Conservation (phyloP, 2,797 vertebrate species). For the Pseudochaenichthys georgianus region DNA sequence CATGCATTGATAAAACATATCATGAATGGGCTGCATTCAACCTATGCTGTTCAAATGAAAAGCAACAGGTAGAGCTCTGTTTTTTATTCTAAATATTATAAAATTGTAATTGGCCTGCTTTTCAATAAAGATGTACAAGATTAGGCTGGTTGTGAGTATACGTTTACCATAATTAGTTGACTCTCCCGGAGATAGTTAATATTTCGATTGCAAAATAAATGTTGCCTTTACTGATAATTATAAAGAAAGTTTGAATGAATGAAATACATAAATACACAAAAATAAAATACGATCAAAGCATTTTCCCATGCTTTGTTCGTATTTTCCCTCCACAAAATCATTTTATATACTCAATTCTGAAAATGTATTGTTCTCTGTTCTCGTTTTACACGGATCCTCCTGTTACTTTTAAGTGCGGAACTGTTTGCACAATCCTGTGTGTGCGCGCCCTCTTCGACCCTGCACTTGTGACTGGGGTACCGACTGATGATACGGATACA, state of each 20-base stretch:
- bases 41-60: background rate
- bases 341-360: background rate
- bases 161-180: background rate
- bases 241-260: too few relatives aligned
- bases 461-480: constrained; percentile 24
- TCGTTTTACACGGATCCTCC: background rate
- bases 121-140: background rate
- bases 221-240: too few relatives aligned
- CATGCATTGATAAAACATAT: background rate
- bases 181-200: background rate
- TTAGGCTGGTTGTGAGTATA: rapidly evolving
- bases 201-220: background rate
- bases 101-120: background rate
- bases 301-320: too few relatives aligned
- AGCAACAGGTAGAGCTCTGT: background rate
- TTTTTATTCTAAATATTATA: background rate
- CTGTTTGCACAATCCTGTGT: constrained; percentile 5
- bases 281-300: too few relatives aligned
- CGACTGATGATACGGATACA: background rate
- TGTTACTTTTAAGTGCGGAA: background rate
- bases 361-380: background rate
- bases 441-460: constrained; percentile 17
- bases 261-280: too few relatives aligned
- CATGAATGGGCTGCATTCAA: background rate
- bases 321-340: too few relatives aligned